A percentile compares a stretch with the other conserved stretches of the same genome.
Conservation (phyloP, 2,888 invertebrate genomes). For the Dioctria rufipes region DNA sequence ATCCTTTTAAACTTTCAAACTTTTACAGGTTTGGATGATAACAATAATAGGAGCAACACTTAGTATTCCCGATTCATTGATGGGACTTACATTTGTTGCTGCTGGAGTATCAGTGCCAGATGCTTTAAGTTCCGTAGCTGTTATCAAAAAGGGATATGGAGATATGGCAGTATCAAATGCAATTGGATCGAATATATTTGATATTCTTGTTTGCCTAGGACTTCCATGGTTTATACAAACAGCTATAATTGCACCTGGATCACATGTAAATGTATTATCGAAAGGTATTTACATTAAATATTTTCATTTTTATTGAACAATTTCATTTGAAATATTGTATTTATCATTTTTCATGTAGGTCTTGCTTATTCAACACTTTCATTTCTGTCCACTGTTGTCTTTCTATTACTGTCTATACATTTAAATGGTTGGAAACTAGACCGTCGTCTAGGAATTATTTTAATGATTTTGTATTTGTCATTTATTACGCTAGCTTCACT, state of each 20-base stretch:
- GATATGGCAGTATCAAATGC: constrained; percentile 99
- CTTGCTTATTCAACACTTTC: constrained; percentile 94
- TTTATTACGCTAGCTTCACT: constrained; percentile 93
- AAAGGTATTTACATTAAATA: constrained; percentile 78
- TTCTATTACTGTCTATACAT: constrained; percentile 92
- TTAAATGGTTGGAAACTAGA: constrained; percentile 96
- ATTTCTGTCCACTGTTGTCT: constrained; percentile 91
- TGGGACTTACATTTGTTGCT: constrained; percentile 97
- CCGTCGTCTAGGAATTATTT: constrained; percentile 87
- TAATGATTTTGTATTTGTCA: constrained; percentile 94
- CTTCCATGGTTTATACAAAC: constrained; percentile 98
- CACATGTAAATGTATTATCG: constrained; percentile 90
- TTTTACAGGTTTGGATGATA: constrained; percentile 86
- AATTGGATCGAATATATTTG: constrained; percentile 96
- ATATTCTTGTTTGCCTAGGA: constrained; percentile 94
- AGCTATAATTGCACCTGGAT: constrained; percentile 89
- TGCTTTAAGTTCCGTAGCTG: constrained; percentile 95
- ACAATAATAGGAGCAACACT: constrained; percentile 93
- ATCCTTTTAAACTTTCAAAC: neutral
- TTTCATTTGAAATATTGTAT: neutral
- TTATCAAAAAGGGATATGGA: constrained; percentile 95
- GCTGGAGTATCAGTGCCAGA: constrained; percentile 97
- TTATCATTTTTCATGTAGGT: constrained; percentile 74
- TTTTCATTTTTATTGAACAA: no score
- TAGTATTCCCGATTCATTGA: constrained; percentile 95